Conservation (phyloP, 2,888 invertebrate genomes). For the Panorpa germanica region DNA sequence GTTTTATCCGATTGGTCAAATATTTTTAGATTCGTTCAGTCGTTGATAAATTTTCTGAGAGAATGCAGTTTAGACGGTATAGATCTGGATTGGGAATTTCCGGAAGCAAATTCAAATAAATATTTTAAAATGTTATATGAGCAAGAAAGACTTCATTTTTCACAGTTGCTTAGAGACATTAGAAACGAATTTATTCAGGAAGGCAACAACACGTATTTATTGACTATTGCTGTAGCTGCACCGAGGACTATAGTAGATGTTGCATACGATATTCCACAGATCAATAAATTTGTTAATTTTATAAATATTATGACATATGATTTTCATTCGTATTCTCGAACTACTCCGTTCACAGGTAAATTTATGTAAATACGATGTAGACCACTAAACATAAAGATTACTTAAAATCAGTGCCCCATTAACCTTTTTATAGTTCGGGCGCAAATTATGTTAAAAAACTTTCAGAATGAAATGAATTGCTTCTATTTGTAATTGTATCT, state of each 20-base stretch:
- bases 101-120: conserved; percentile 33
- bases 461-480: too few species aligned
- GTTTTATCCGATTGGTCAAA: conserved; percentile 3
- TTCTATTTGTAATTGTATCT: too few species aligned
- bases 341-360: conserved; percentile 55
- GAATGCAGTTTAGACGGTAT: conserved; percentile 43
- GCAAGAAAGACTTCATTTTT: conserved; percentile 51
- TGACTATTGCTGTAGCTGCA: conserved; percentile 67
- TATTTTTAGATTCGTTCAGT: conserved; percentile 28
- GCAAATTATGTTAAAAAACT: too few species aligned
- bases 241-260: conserved; percentile 52
- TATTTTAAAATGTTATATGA: too few species aligned
- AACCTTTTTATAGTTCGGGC: too few species aligned
- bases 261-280: conserved; percentile 58
- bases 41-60: conserved; percentile 28
- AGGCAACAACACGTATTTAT: conserved; percentile 33
- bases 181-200: conserved; percentile 41
- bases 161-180: conserved; percentile 53
- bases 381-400: too few species aligned
- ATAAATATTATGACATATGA: conserved; percentile 88
- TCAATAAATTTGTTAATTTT: conserved; percentile 67
- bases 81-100: conserved; percentile 81
- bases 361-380: too few species aligned
- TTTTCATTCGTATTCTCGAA: conserved; percentile 58
- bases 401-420: too few species aligned